Evolutionary conservation across 2,113 vertebrate species (phyloP).

Genomic region (Lepus timidus): DNA sequence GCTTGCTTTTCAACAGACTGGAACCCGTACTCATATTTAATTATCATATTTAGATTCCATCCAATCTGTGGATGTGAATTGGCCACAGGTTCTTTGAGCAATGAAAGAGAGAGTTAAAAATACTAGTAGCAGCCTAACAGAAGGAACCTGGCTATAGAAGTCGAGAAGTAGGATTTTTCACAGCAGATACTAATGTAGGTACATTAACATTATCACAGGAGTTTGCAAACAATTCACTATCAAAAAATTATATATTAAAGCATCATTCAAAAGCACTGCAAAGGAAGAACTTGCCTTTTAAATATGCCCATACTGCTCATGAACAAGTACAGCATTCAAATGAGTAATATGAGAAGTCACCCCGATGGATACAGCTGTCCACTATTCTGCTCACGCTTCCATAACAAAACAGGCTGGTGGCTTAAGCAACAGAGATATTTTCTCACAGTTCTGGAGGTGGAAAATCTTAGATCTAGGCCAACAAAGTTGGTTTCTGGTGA

Average conservation of each 20-base stretch:
- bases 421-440: neutral
- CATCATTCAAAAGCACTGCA: slow-evolving; percentile 32
- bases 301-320: neutral
- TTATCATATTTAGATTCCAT: slow-evolving; percentile 44
- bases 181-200: slow-evolving; percentile 28
- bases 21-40: neutral
- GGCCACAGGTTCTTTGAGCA: neutral
- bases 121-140: neutral
- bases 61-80: neutral
- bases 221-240: slow-evolving; percentile 53
- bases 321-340: neutral
- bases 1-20: slow-evolving; percentile 19
- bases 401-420: neutral
- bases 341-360: neutral
- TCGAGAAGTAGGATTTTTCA: slow-evolving; percentile 63
- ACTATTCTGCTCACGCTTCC: neutral
- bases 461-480: neutral
- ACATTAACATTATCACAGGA: slow-evolving; percentile 49
- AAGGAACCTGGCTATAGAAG: slow-evolving; percentile 34
- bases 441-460: neutral
- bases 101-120: slow-evolving; percentile 45
- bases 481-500: neutral
- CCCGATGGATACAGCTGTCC: neutral
- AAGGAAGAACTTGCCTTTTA: neutral
- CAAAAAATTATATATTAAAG: slow-evolving; percentile 63